Evolutionary conservation across 2,888 invertebrate genomes (phyloP), one percentile per base, ranked within the genome.

Genomic region (Molorchus minor): DNA sequence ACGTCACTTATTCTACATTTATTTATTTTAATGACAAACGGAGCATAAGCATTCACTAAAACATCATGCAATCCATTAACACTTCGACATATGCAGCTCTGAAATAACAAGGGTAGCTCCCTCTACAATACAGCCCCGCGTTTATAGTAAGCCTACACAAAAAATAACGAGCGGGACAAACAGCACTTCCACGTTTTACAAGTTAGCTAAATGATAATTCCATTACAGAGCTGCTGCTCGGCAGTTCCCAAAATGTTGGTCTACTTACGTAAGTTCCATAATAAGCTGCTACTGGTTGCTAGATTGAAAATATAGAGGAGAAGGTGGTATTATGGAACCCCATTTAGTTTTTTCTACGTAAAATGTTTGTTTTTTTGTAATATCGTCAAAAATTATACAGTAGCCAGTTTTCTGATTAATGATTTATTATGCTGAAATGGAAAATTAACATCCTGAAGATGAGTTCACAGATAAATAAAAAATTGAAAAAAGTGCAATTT

Each of bases 151-250:
- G 68, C 72, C 69, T 64, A 65, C 68, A 61, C 69, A 67, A 75
- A 74, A 77, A 77, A 72, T 75, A 77, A 77, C 74, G 72, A 74
- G 69, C 69, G 69, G 58, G 62, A 69, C 73, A 77, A 76, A 77
- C 74, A 77, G 59, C 74, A 71, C 73, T 72, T 73, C 69, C 68
- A 72, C 74, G 69, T 74, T 75, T 76, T 75, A 75, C 74, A 75
- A 77, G 72, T 74, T 73, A 65, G 73, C 73, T 75, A 75, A 76
- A 76, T 75, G 75, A 73, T 77, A 77, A 77, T 77, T 76, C 74
- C 67, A 74, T 77, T 76, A 76, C 71, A 60, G 58, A 58, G 56
- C 56, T 36, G 40, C 25, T 13, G 45, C 13, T 25, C 51, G 44
- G 61, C 20, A 43, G 41, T 49, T 38, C 60, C 21, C 41, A 65